Evolutionary conservation across 2,113 vertebrate species (phyloP).

Genomic region (Polypterus bichir): DNA sequence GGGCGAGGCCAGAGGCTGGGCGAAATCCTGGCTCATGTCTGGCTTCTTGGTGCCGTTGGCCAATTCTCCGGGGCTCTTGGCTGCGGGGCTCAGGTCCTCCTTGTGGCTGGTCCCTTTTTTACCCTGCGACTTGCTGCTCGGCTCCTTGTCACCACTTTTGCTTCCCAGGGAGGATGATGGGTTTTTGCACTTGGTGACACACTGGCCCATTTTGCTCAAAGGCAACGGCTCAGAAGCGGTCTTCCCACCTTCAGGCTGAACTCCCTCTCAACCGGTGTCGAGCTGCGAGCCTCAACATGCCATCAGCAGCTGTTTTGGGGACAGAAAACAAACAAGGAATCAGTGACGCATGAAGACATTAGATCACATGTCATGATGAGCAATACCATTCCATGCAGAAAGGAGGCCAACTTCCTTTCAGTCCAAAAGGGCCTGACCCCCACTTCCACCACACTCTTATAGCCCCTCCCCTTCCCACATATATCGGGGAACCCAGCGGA

Average conservation of each 20-base stretch:
- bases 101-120: constrained; percentile 72
- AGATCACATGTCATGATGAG: too few species aligned
- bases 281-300: constrained; percentile 73
- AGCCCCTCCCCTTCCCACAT: too few species aligned
- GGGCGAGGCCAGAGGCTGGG: constrained; percentile 41
- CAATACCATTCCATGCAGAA: too few species aligned
- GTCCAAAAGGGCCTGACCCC: too few species aligned
- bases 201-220: constrained; percentile 89
- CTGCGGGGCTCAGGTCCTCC: constrained; percentile 56
- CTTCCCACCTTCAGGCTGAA: constrained; percentile 50
- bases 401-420: too few species aligned
- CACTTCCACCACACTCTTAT: too few species aligned
- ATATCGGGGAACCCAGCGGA: too few species aligned
- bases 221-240: constrained; percentile 42
- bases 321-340: constrained; percentile 27
- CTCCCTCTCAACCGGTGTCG: constrained; percentile 54
- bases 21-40: constrained; percentile 61
- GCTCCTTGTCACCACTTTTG: constrained; percentile 91
- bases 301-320: constrained; percentile 40
- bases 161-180: constrained; percentile 94
- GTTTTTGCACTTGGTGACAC: constrained; percentile 98
- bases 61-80: constrained; percentile 69
- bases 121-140: constrained; percentile 70
- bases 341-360: too few species aligned
- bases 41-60: constrained; percentile 85